phyloP scores from a whole-genome alignment of 2,113 vertebrate species.

The Gallinago media region DNA sequence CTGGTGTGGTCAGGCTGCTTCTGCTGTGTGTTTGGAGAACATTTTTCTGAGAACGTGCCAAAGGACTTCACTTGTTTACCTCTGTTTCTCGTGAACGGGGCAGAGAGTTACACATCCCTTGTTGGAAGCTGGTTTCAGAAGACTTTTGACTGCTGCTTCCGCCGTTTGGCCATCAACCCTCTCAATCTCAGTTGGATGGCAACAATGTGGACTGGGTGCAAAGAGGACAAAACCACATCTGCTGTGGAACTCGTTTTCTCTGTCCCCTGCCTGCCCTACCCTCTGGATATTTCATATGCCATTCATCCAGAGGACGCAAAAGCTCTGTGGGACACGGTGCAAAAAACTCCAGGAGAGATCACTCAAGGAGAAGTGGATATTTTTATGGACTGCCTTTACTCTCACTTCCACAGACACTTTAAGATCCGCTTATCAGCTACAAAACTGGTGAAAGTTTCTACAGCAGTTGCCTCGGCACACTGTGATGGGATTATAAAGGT shows the following conservation, averaged over 20 bases:
- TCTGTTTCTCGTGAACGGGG: constrained; percentile 84
- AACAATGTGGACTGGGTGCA: constrained; percentile 88
- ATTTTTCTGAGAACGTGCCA: constrained; percentile 76
- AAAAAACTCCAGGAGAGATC: constrained; percentile 75
- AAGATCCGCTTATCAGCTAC: constrained; percentile 88
- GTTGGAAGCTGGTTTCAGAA: constrained; percentile 90
- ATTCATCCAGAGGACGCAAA: constrained; percentile 87
- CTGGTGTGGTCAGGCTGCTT: constrained; percentile 90
- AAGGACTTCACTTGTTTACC: constrained; percentile 89
- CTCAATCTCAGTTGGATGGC: constrained; percentile 89
- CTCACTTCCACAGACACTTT: constrained; percentile 92
- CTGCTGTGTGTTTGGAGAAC: constrained; percentile 83
- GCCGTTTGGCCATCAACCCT: constrained; percentile 82
- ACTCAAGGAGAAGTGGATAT: constrained; percentile 85
- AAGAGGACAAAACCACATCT: constrained; percentile 61
- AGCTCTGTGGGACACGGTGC: constrained; percentile 88
- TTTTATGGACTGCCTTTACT: constrained; percentile 86
- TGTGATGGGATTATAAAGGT: constrained; percentile 91
- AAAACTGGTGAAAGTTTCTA: constrained; percentile 85
- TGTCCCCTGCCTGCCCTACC: constrained; percentile 74
- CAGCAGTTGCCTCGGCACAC: constrained; percentile 86
- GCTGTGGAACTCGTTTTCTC: constrained; percentile 86
- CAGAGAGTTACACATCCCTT: constrained; percentile 77
- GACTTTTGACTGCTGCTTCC: constrained; percentile 91
- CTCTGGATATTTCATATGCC: constrained; percentile 84